These are phyloP conservation scores for Protonibea diacanthus DNA, from an alignment of 2,797 vertebrate species.

Conservation along the genomic window DNA sequence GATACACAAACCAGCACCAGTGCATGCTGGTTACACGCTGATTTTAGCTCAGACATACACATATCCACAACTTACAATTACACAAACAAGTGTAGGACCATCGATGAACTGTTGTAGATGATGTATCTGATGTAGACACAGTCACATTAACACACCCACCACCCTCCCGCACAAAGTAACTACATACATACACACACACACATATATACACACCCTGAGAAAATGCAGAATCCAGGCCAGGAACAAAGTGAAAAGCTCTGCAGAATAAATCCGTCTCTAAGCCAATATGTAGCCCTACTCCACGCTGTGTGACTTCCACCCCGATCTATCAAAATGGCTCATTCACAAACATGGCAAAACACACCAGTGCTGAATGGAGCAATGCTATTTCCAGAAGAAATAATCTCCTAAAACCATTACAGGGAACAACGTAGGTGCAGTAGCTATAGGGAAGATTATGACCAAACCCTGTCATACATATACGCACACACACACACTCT, in stretches of 20 bases:
- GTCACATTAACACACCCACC: not conserved
- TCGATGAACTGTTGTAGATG: slow-evolving; percentile 32
- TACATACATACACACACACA: not conserved
- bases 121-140: slow-evolving; percentile 21
- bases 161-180: not conserved
- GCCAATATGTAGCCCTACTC: slow-evolving; percentile 74
- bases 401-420: slow-evolving; percentile 87
- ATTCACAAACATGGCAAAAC: slow-evolving; percentile 79
- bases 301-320: slow-evolving; percentile 64
- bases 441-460: slow-evolving; percentile 80
- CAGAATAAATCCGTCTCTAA: slow-evolving; percentile 78
- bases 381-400: slow-evolving; percentile 80
- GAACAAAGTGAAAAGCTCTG: slow-evolving; percentile 70
- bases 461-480: slow-evolving; percentile 30
- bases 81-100: not conserved
- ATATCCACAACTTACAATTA: not conserved
- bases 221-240: slow-evolving; percentile 61
- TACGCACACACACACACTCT: slow-evolving; percentile 12
- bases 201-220: not conserved
- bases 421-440: slow-evolving; percentile 81
- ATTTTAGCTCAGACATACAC: not conserved
- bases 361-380: slow-evolving; percentile 65
- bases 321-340: slow-evolving; percentile 74
- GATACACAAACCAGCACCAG: not conserved
- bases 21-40: not conserved